Conservation (phyloP, 2,113 vertebrate genomes). For the Hippocampus barbouri region DNA sequence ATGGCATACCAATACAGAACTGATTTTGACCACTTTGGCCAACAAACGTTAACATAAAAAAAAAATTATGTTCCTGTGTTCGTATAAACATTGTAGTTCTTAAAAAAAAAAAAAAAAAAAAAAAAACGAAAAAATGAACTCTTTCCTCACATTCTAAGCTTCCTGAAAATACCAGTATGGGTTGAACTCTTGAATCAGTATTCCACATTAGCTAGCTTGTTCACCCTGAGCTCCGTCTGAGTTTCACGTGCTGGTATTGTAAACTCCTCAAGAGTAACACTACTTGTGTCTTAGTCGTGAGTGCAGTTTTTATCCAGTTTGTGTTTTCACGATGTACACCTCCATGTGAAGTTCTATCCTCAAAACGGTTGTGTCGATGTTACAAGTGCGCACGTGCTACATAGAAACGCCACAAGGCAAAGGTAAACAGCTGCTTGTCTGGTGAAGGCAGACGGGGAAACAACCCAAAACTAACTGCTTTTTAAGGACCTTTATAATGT, state of each 20-base stretch:
- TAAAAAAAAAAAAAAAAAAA: too few species aligned
- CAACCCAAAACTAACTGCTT: not conserved
- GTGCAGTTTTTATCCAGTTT: not conserved
- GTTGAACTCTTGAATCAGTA: too few species aligned
- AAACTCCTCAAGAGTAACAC: not conserved
- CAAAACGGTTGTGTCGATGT: constrained; percentile 54
- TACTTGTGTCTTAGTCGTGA: not conserved
- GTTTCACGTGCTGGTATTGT: not conserved
- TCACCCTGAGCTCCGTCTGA: too few species aligned
- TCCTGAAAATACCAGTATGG: too few species aligned
- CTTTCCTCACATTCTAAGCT: too few species aligned
- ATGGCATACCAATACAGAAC: too few species aligned
- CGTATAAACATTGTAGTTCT: too few species aligned
- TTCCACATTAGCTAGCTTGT: too few species aligned
- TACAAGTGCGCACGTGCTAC: constrained; percentile 49
- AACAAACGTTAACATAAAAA: too few species aligned
- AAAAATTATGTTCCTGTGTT: too few species aligned
- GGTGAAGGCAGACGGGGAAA: not conserved
- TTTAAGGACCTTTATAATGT: constrained; percentile 4
- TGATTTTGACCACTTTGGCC: too few species aligned
- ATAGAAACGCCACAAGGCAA: constrained; percentile 29
- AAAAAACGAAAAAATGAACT: too few species aligned
- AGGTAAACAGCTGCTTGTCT: constrained; percentile 2
- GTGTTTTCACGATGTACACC: not conserved
- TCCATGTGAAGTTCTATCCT: not conserved